phyloP scores from a whole-genome alignment of 2,113 vertebrate genomes.

The Burhinus bistriatus region DNA sequence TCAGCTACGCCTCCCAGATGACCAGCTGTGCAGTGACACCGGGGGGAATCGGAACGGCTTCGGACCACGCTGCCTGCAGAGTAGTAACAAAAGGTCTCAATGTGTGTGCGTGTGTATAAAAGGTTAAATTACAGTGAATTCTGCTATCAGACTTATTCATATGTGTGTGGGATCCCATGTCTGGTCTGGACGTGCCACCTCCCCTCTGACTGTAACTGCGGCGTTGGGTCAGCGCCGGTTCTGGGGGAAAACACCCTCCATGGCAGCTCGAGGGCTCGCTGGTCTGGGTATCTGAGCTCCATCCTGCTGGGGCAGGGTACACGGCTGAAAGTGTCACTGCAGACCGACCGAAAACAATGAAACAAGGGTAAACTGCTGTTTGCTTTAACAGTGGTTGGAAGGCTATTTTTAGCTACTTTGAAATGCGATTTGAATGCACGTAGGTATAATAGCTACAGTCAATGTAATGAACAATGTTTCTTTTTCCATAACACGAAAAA shows the following conservation, averaged over 20 bases:
- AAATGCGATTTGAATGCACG: not conserved
- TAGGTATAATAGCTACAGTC: not conserved
- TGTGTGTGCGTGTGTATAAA: too few species aligned
- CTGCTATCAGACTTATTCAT: not conserved
- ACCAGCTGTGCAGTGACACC: not conserved
- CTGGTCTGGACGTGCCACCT: not conserved
- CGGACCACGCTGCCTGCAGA: not conserved
- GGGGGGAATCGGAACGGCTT: rapidly evolving
- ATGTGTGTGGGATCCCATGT: not conserved
- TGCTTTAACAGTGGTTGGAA: not conserved
- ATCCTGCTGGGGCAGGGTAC: not conserved
- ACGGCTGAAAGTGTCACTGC: not conserved
- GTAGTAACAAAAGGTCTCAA: too few species aligned
- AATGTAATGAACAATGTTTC: not conserved
- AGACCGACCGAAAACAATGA: not conserved
- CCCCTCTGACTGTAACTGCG: not conserved
- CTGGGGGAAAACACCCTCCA: not conserved
- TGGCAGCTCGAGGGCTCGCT: not conserved
- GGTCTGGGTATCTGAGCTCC: not conserved
- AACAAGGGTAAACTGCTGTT: not conserved
- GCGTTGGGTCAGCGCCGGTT: not conserved
- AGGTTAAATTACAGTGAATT: not conserved
- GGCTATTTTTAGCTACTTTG: not conserved
- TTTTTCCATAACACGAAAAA: not conserved
- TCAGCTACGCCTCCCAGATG: not conserved